Evolutionary conservation across 1,140 invertebrate genomes (phyloP), one percentile per base, ranked within the genome.

Genomic region (Achroia grisella): DNA sequence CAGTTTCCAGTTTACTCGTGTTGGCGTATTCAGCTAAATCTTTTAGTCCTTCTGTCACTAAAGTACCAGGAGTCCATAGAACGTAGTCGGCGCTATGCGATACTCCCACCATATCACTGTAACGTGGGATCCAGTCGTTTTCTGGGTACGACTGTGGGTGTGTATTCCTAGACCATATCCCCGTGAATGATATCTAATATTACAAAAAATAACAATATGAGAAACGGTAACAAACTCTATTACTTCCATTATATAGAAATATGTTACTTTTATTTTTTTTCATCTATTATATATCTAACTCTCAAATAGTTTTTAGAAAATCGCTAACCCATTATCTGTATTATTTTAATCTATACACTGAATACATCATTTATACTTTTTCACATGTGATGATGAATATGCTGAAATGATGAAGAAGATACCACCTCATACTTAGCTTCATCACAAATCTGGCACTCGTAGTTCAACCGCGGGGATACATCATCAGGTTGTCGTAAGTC

Each of bases 401-500:
- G n/a, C n/a, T n/a, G n/a, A n/a, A n/a, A 17, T 37, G 35, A 39
- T 10, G 34, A 39, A 10, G n/a, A 39, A 3, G 17, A 6, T 23
- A 3, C 23, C 41, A 81, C 80, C 65, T 84, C 77, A 54, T 84
- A 84, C 41, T 84, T 84, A 28, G 80, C 80, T 28, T 84, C 77
- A 12, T 80, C 76, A 43, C 80, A 84, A n/a, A 74, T 68, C 4
- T 60, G 42, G 34, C 80, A 84, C 1, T 78, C 57, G 10, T 64
- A 56, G 44, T 84, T 81, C 0, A 77, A 11, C 13, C 63, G 52
- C 1, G 71, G 75, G n/a, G 75, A 62, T 1, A 77, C 56, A 29
- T 84, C 80, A 41, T 81, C 80, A 0, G 77, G 74, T 34, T 80
- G 77, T 0, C 76, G 52, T 44, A 71, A 41, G 9, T 84, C 80